phyloP scores from a whole-genome alignment of 2,888 invertebrate genomes.

The Rhogogaster chlorosoma region DNA sequence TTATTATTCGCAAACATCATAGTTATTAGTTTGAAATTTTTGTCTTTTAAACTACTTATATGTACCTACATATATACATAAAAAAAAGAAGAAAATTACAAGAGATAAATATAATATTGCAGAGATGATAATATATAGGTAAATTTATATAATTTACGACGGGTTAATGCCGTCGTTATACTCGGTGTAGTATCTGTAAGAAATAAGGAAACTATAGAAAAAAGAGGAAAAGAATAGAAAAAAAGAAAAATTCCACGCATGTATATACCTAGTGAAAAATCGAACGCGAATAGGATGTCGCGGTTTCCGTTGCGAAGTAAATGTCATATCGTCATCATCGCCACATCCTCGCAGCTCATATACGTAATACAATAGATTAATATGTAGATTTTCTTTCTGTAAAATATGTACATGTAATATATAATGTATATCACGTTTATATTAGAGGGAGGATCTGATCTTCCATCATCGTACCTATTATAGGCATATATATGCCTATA shows the following conservation, averaged over 20 bases:
- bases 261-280: neutral
- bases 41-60: neutral
- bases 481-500: neutral
- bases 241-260: neutral
- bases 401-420: neutral
- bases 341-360: neutral
- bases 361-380: neutral
- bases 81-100: no score
- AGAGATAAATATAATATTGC: no score
- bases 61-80: neutral
- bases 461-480: no score
- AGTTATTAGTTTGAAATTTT: neutral
- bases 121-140: no score
- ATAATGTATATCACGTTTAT: neutral
- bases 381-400: neutral
- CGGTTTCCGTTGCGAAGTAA: neutral
- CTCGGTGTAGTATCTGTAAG: neutral
- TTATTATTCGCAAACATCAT: neutral
- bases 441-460: no score
- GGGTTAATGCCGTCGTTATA: neutral
- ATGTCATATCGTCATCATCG: neutral
- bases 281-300: slow-evolving; percentile 6
- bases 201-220: neutral
- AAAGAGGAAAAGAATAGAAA: neutral
- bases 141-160: no score